Evolutionary conservation across 2,797 vertebrate genomes (phyloP).

Genomic region (Vultur gryphus): DNA sequence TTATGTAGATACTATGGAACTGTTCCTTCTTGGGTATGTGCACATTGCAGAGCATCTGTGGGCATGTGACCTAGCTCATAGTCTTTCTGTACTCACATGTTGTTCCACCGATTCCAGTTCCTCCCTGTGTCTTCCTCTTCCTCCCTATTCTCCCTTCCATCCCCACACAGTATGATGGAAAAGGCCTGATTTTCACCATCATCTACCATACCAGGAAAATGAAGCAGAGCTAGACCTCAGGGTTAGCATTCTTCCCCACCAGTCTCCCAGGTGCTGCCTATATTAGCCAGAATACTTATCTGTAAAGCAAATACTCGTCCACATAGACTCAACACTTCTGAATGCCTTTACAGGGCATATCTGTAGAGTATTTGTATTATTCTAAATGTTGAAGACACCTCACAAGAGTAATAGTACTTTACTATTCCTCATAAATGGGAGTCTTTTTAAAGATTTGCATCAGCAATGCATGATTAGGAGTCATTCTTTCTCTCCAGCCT

Average conservation of each 20-base stretch:
- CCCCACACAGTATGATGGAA: not conserved
- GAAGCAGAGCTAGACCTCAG: not conserved
- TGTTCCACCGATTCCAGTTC: not conserved
- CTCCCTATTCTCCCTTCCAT: not conserved
- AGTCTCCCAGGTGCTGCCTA: not conserved
- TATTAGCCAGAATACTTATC: not conserved
- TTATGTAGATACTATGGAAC: not conserved
- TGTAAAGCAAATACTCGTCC: not conserved
- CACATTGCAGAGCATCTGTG: not conserved
- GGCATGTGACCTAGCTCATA: not conserved
- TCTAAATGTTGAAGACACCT: not conserved
- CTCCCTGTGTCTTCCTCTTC: not conserved
- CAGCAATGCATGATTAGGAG: not conserved
- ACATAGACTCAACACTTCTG: not conserved
- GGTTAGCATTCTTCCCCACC: not conserved
- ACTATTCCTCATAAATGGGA: not conserved
- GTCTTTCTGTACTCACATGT: not conserved
- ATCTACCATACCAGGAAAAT: not conserved
- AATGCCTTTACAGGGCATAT: not conserved
- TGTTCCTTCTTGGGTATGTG: not conserved
- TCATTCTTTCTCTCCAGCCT: not conserved
- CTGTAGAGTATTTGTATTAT: not conserved
- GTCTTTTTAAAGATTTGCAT: not conserved
- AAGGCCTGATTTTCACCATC: not conserved
- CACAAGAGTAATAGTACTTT: not conserved